Percentiles rank a stretch among this genome's conserved stretches.
Conservation (phyloP, 2,888 invertebrate genomes). For the Tupiocoris notatus region DNA sequence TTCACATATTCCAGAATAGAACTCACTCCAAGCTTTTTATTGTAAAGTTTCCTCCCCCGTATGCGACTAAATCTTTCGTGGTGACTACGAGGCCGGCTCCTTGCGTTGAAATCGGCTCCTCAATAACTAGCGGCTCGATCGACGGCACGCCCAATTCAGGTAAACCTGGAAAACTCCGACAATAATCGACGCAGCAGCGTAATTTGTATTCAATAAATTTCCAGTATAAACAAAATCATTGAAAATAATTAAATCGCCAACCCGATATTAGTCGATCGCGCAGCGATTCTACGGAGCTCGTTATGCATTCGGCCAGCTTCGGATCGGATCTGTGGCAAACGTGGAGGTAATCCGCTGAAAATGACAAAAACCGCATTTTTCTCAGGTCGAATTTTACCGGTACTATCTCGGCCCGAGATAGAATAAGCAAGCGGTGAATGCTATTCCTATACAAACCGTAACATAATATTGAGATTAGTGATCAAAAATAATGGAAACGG, state of each 20-base stretch:
- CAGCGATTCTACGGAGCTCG: constrained; percentile 60
- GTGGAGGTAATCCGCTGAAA: constrained; percentile 50
- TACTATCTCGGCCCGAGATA: no score
- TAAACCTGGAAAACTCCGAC: constrained; percentile 55
- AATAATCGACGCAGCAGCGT: no score
- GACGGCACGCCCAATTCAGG: constrained; percentile 67
- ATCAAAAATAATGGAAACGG: no score
- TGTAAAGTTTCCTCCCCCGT: constrained; percentile 64
- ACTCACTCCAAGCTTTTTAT: constrained; percentile 62
- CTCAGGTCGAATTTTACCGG: no score
- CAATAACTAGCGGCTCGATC: constrained; percentile 62
- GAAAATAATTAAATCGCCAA: constrained; percentile 43
- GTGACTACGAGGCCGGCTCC: constrained; percentile 56
- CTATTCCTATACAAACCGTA: no score
- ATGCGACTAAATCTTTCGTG: constrained; percentile 62
- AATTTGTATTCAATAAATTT: background rate
- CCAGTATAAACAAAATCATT: background rate
- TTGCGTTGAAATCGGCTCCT: constrained; percentile 62
- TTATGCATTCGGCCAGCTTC: constrained; percentile 57
- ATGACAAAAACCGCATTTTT: no score
- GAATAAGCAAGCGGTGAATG: no score
- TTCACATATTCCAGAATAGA: no score
- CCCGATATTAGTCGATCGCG: constrained; percentile 61
- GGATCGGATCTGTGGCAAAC: constrained; percentile 52
- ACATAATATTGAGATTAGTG: no score